Evolutionary conservation across 2,113 vertebrate species (phyloP).

Genomic region (Paracanthobrama guichenoti): DNA sequence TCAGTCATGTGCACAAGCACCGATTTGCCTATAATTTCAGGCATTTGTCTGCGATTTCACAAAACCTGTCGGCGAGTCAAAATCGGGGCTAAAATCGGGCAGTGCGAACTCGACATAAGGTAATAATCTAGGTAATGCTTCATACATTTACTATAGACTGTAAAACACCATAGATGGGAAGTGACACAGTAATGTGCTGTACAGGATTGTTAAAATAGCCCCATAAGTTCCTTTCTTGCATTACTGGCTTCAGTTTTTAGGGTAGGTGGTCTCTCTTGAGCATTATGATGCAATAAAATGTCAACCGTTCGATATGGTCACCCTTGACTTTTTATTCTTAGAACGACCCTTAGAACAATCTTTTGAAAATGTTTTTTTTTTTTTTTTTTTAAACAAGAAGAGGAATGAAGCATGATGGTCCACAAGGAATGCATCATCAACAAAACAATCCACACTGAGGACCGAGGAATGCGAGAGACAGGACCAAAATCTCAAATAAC

Average conservation of each 20-base stretch:
- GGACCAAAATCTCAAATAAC: slow-evolving; percentile 73
- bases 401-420: background rate
- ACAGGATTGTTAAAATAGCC: background rate
- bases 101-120: too few relatives aligned
- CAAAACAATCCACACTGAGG: slow-evolving; percentile 10
- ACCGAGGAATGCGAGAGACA: slow-evolving; percentile 61
- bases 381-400: background rate
- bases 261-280: background rate
- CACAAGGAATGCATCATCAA: background rate
- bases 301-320: background rate
- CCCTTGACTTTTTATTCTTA: background rate
- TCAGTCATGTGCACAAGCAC: too few relatives aligned
- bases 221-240: background rate
- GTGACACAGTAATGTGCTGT: background rate
- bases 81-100: too few relatives aligned
- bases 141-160: slow-evolving; percentile 5
- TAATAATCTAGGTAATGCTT: slow-evolving; percentile 2
- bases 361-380: background rate
- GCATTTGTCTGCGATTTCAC: too few relatives aligned
- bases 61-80: too few relatives aligned
- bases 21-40: too few relatives aligned
- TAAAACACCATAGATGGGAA: slow-evolving; percentile 11
- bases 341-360: background rate
- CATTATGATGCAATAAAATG: background rate
- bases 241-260: background rate